Conservation (phyloP, 1,140 invertebrate species). For the Cotesia typhae region DNA sequence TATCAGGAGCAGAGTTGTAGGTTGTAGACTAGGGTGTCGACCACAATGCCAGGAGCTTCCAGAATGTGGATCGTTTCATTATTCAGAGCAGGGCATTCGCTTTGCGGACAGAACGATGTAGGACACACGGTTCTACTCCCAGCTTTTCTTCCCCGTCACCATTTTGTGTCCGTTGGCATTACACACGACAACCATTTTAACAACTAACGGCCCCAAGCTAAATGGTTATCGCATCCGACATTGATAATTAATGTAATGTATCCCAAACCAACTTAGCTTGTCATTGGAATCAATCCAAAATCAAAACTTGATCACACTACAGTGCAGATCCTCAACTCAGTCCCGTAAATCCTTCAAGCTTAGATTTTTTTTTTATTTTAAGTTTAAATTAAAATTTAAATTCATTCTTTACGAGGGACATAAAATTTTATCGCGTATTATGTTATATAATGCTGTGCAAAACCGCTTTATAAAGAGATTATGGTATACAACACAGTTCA, state of each 20-base stretch:
- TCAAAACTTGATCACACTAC: neutral
- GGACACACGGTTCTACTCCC: neutral
- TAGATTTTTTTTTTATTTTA: neutral
- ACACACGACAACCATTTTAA: constrained; percentile 15
- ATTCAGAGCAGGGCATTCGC: constrained; percentile 21
- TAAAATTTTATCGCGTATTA: neutral
- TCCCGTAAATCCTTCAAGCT: neutral
- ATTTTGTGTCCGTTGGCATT: neutral
- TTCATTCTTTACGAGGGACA: neutral
- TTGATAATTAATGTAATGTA: neutral
- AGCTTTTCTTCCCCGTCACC: neutral
- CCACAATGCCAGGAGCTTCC: neutral
- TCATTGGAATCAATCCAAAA: neutral
- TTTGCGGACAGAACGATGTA: constrained; percentile 20
- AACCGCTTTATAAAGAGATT: no score
- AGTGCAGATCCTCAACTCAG: no score
- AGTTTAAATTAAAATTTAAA: neutral
- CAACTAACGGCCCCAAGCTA: neutral
- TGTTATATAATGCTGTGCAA: neutral
- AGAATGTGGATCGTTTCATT: constrained; percentile 24
- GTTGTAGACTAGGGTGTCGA: constrained; percentile 4
- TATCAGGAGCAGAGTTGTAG: neutral
- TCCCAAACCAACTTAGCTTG: neutral
- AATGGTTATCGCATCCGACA: constrained; percentile 11
- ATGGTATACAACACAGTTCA: constrained; percentile 2